These are phyloP conservation scores for Coregonus sp. DNA, from an alignment of 2,797 vertebrate genomes.

Conservation along the genomic window DNA sequence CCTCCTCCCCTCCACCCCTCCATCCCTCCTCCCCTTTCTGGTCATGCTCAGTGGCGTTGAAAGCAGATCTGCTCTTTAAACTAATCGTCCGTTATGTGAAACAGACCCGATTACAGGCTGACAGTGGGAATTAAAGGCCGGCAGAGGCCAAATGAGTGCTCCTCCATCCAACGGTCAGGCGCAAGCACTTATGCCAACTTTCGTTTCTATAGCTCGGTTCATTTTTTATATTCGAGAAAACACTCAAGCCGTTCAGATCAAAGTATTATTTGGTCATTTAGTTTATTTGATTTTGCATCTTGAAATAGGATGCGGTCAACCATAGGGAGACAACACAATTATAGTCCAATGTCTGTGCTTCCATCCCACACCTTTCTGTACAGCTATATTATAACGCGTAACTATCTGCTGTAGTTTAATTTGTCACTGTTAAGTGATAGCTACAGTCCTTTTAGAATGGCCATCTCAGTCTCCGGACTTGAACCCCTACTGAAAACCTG, in stretches of 20 bases:
- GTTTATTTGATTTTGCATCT: background rate
- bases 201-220: constrained; percentile 54
- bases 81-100: constrained; percentile 93
- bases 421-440: background rate
- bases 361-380: background rate
- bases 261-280: background rate
- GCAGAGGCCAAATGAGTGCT: constrained; percentile 20
- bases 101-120: constrained; percentile 93
- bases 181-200: constrained; percentile 52
- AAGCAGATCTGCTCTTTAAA: constrained; percentile 86
- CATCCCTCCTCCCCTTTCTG: constrained; percentile 15
- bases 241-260: background rate
- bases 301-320: background rate
- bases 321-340: background rate
- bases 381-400: background rate
- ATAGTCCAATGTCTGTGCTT: background rate
- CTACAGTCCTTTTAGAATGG: background rate
- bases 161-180: constrained; percentile 53
- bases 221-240: constrained; percentile 44
- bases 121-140: constrained; percentile 83
- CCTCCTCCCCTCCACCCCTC: background rate
- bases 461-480: no score
- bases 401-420: background rate
- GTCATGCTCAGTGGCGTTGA: constrained; percentile 84
- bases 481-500: no score